A percentile compares a stretch with the other conserved stretches of the same genome.
These are phyloP conservation scores for Ophiodon elongatus DNA, from an alignment of 2,113 vertebrate species.

Conservation along the genomic window DNA sequence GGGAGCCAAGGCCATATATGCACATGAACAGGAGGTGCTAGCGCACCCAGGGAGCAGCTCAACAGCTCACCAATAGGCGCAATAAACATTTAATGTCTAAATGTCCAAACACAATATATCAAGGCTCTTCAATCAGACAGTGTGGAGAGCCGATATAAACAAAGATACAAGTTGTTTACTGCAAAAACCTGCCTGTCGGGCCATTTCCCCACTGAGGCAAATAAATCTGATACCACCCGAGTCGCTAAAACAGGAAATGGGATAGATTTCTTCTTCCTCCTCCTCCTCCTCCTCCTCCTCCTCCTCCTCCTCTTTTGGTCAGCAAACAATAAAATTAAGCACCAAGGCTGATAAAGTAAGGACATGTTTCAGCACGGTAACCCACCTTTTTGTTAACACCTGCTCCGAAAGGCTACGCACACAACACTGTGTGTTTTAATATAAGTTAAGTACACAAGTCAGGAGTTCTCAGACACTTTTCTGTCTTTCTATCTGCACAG, in stretches of 20 bases:
- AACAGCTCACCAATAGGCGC: slow-evolving; percentile 5
- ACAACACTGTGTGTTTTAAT: neutral
- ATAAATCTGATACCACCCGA: neutral
- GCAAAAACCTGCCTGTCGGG: neutral
- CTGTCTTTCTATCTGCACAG: neutral
- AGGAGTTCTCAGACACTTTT: neutral
- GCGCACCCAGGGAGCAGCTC: slow-evolving; percentile 7
- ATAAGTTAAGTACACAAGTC: neutral
- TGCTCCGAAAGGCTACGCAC: neutral
- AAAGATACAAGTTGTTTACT: neutral
- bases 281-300: neutral
- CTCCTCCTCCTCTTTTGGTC: neutral
- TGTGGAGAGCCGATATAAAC: neutral
- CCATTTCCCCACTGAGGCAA: neutral
- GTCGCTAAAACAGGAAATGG: neutral
- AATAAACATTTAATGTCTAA: slow-evolving; percentile 15
- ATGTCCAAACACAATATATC: neutral
- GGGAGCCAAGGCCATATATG: slow-evolving; percentile 66
- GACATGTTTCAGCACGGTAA: neutral
- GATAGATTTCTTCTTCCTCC: neutral
- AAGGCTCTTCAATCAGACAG: neutral
- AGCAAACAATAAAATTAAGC: slow-evolving; percentile 9
- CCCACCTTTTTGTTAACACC: neutral
- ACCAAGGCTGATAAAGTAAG: neutral
- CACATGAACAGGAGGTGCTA: slow-evolving; percentile 41